Base-by-base conservation (phyloP, 1,140 invertebrate genomes). In the fruit fly (Drosophila melanogaster) region DNA sequence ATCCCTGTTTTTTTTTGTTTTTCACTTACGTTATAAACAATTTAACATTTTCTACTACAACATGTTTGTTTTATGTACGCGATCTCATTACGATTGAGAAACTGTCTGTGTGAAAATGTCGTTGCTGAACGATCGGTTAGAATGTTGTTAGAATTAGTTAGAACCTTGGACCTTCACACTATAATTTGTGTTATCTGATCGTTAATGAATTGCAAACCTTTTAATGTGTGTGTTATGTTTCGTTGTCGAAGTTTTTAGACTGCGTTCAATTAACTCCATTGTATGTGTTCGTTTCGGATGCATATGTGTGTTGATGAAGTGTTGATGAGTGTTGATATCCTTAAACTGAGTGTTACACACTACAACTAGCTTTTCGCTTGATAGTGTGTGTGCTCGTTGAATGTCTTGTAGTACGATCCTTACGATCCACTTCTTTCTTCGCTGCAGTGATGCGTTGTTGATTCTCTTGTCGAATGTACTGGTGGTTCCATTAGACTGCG, bases 41-140 rank as follows among this genome's bases (percentile, higher is more conserved):
- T 81, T 77, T 71, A 81, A 78, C 79, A 81, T 81, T 81, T 73
- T 54, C 66, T 80, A 76, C 79, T 76, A 80, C 62, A 76, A 67
- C 60, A 44, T 79, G 38, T 74, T 37, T 57, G 22, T 66, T 10
- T 58, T 35, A 24, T 60, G 46, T 75, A 46, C 70, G 8, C 37
- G 35, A 14, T 61, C 50, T 54, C 19, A 15, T 11, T n/a, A 11
- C 15, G 33, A 4, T 26, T 22, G 30, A 47, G 49, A 51, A 17
- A 51, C 15, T 35, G 30, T 51, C 35, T 30, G 3, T 30, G 3
- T 53, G 17, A 53, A 53, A 37, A 12, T 15, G n/a, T 15, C 15
- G 15, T 3, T 41, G 30, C 7, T 30, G 8, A 30, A 30, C 30
- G 30, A 30, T 30, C 7, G 30, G 30, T 30, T 5, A 15, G 17